Evolutionary conservation across 92 coral and sea anemone species (phyloP).

Genomic region (Pocillopora meandrina): DNA sequence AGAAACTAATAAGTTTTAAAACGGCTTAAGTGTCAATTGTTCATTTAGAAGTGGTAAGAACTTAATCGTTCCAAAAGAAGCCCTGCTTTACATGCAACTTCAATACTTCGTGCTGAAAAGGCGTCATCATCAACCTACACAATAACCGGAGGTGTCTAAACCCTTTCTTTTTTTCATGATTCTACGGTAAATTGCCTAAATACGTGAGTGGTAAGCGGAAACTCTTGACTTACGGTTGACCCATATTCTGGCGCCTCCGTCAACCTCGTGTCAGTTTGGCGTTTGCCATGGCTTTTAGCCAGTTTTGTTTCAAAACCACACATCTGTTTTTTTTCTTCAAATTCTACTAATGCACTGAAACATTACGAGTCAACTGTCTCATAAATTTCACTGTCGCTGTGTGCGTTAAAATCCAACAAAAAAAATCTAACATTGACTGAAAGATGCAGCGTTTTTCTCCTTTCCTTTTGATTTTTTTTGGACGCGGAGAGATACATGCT

Average conservation of each 20-base stretch:
- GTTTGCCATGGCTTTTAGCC: conserved; percentile 20
- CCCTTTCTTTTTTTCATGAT: not conserved
- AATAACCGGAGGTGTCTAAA: no score
- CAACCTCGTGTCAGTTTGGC: not conserved
- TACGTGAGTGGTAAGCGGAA: not conserved
- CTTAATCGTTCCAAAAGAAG: not conserved
- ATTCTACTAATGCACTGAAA: not conserved
- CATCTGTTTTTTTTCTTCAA: not conserved
- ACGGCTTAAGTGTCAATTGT: not conserved
- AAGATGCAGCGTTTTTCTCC: no score
- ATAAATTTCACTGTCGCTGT: no score
- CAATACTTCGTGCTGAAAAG: not conserved
- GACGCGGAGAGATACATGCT: no score
- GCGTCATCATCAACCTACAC: no score
- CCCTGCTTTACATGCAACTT: not conserved
- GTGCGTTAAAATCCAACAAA: no score
- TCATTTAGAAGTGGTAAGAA: not conserved
- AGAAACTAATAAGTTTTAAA: conserved; percentile 11
- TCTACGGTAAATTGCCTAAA: no score
- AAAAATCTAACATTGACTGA: no score
- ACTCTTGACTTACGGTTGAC: not conserved
- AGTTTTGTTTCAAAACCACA: conserved; percentile 23
- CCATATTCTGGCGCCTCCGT: not conserved
- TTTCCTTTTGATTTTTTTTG: no score
- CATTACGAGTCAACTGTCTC: not conserved